Base-by-base conservation (phyloP, 2,888 invertebrate genomes). In the Alloplasta piceator region DNA sequence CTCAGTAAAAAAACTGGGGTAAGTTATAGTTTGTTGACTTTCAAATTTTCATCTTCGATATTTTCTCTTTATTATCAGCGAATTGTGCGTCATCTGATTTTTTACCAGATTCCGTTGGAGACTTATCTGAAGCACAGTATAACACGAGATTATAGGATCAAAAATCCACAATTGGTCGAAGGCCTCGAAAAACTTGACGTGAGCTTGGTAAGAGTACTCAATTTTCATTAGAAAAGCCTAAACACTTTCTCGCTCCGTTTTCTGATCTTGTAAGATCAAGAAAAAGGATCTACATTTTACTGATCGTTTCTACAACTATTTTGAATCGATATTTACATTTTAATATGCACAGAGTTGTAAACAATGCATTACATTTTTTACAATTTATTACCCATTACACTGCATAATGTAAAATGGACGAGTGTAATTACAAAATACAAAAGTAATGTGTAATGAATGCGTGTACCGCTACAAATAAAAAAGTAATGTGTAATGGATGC, bases 111-210 rank as follows among this genome's bases (percentile, higher is more conserved):
- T 41, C 88, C 90, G 7, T 83, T 93, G 63, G 87, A 89, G 0
- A 93, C 93, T 84, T 94, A 94, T 85, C 88, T 95, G 10, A 95
- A 95, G 0, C 92, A 94, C 86, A 95, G 95, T 7, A 94, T 94
- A 0, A 94, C 94, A 0, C 93, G 96, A 63, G 96, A 95, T 92
- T 96, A 95, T 89, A 92, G 94, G 79, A 94, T 95, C 80, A 93
- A 93, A 76, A 93, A 92, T 5, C 92, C 93, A 0, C 92, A 94
- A 75, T 84, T 95, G 38, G 92, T 93, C 78, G 93, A 94, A 82
- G 93, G 93, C 36, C 92, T 95, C 60, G 93, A 94, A 66, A 91
- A 92, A 82, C 85, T 91, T 79, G 88, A 91, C 56, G 74, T 84
- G 1, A 91, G 90, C 76, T 39, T 86, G 86, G 91, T 92, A n/a